These are phyloP conservation scores for Gobio gobio DNA, from an alignment of 2,113 vertebrate genomes.

Conservation along the genomic window DNA sequence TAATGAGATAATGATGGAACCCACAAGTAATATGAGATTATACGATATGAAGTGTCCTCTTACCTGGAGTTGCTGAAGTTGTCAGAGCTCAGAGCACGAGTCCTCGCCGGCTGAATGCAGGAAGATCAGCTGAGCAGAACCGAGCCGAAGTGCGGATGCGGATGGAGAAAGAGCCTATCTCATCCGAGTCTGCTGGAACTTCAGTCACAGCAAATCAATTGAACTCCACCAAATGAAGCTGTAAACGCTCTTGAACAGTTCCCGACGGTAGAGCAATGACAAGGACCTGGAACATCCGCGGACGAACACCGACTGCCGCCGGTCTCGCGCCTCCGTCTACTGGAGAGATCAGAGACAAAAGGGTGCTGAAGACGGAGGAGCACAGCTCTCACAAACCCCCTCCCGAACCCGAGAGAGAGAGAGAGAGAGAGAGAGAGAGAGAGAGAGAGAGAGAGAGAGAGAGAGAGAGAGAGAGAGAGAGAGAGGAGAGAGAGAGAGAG, in stretches of 20 bases:
- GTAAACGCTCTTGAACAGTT: neutral
- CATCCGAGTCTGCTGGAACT: constrained; percentile 7
- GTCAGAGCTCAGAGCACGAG: neutral
- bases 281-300: neutral
- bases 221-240: neutral
- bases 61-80: constrained; percentile 22
- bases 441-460: constrained; percentile 12
- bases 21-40: neutral
- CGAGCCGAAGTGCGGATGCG: neutral
- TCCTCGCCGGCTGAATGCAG: neutral
- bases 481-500: constrained; percentile 6
- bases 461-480: constrained; percentile 22
- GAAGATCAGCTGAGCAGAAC: neutral
- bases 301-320: neutral
- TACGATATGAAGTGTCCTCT: neutral
- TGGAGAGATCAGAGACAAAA: constrained; percentile 10
- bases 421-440: constrained; percentile 5
- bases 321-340: constrained; percentile 26
- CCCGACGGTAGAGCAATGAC: neutral
- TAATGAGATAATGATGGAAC: neutral
- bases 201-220: neutral
- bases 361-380: neutral
- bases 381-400: constrained; percentile 13
- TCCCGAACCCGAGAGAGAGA: neutral
- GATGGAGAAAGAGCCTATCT: neutral